These are phyloP conservation scores for Phainopepla nitens DNA, from an alignment of 2,113 vertebrate species.

Conservation along the genomic window DNA sequence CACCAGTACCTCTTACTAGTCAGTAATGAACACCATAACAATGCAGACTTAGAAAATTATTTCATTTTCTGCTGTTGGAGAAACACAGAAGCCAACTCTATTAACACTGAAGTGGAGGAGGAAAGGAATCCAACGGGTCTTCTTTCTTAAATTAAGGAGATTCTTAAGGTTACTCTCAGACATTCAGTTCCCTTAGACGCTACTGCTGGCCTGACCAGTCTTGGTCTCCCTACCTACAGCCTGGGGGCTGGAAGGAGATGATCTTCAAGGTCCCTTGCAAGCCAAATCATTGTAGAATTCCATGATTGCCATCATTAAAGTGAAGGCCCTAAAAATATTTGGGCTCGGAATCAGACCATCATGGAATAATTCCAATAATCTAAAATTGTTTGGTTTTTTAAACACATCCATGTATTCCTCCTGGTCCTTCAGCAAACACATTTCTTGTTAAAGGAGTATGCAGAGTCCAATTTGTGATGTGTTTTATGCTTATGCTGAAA, in stretches of 20 bases:
- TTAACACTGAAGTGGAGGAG: not conserved
- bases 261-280: not conserved
- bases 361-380: not conserved
- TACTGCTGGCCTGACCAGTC: not conserved
- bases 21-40: not conserved
- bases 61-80: not conserved
- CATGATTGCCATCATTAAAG: not conserved
- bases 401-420: not conserved
- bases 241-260: not conserved
- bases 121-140: not conserved
- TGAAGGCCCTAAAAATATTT: not conserved
- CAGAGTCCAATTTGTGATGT: not conserved
- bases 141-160: not conserved
- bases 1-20: not conserved
- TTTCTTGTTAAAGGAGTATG: not conserved
- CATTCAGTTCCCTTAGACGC: not conserved
- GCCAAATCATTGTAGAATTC: not conserved
- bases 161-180: not conserved
- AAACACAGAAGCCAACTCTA: not conserved
- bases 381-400: not conserved
- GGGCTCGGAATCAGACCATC: not conserved
- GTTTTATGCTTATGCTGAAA: not conserved
- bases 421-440: not conserved
- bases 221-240: not conserved
- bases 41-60: not conserved